A percentile compares a stretch with the other conserved stretches of the same genome.
phyloP scores from a whole-genome alignment of 2,113 vertebrate species.

The Marmota monax region DNA sequence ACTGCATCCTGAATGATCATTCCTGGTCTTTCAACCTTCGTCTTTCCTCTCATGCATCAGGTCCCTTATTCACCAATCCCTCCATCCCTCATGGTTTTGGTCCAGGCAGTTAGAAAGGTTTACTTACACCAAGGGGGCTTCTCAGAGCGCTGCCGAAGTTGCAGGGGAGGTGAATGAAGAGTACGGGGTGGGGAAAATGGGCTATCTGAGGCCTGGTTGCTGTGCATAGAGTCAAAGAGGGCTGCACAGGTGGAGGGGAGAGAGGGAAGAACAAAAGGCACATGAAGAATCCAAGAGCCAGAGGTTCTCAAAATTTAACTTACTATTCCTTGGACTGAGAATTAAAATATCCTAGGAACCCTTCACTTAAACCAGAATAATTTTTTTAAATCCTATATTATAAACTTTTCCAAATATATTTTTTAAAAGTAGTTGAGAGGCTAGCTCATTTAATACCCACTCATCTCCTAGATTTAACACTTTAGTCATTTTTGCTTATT shows the following conservation, averaged over 20 bases:
- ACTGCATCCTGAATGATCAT: neutral
- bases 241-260: conserved; percentile 88
- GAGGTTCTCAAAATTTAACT: conserved; percentile 2
- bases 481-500: neutral
- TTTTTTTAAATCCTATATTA: conserved; percentile 52
- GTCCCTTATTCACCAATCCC: neutral
- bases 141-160: conserved; percentile 92
- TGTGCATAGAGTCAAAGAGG: conserved; percentile 92
- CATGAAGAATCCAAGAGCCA: conserved; percentile 44
- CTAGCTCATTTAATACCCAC: neutral
- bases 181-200: conserved; percentile 93
- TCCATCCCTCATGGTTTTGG: neutral
- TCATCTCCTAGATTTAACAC: conserved; percentile 56
- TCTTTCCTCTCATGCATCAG: neutral
- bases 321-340: neutral
- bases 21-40: neutral
- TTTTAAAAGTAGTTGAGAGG: neutral
- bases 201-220: conserved; percentile 91
- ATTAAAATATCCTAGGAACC: neutral
- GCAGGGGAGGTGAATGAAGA: conserved; percentile 91
- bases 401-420: conserved; percentile 39
- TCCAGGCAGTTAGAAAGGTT: neutral
- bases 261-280: conserved; percentile 57
- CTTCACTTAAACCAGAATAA: conserved; percentile 55
- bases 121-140: conserved; percentile 98